A percentile compares a stretch with the other conserved stretches of the same genome.
These are phyloP conservation scores for Rhinophrynus dorsalis DNA, from an alignment of 2,797 vertebrate species.

Conservation along the genomic window DNA sequence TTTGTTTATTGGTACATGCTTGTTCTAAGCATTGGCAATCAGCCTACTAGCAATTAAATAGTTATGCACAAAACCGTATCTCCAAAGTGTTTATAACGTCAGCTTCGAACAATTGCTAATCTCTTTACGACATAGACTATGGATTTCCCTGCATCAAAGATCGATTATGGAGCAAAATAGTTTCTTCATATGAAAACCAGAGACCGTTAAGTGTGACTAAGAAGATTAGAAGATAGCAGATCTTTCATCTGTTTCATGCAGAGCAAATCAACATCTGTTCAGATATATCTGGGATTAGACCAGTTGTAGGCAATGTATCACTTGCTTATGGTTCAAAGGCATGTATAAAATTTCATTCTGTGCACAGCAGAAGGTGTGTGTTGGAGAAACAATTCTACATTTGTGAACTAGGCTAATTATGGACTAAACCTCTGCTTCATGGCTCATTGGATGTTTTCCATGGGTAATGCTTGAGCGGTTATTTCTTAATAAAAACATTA, in stretches of 20 bases:
- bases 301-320: not conserved
- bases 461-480: not conserved
- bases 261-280: constrained; percentile 6
- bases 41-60: not conserved
- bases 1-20: too few relatives aligned
- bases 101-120: not conserved
- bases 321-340: not conserved
- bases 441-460: not conserved
- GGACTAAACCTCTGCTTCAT: constrained; percentile 3
- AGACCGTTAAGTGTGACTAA: constrained; percentile 17
- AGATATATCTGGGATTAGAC: not conserved
- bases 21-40: too few relatives aligned
- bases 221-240: constrained; percentile 10
- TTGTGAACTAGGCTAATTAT: constrained; percentile 21
- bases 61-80: not conserved
- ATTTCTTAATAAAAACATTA: not conserved
- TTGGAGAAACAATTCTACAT: constrained; percentile 11
- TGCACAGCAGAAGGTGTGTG: not conserved
- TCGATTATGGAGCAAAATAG: not conserved
- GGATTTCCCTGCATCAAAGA: constrained; percentile 5
- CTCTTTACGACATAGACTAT: constrained; percentile 10
- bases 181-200: constrained; percentile 19
- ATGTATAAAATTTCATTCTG: not conserved
- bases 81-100: not conserved
- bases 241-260: not conserved